phyloP scores from a whole-genome alignment of 2,797 vertebrate genomes.

The Galagoides demidoff region DNA sequence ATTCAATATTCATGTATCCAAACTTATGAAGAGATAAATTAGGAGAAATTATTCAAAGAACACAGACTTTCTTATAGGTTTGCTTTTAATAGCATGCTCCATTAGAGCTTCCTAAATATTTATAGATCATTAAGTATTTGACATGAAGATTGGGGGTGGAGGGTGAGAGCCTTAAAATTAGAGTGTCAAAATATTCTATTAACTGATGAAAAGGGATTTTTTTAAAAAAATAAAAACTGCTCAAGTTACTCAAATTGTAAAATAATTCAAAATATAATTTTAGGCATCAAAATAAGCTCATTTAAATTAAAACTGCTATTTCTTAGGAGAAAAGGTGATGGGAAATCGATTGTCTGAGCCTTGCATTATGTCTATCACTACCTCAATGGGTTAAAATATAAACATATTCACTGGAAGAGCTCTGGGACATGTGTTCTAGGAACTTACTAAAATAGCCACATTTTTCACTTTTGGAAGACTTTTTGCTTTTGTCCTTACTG shows the following conservation, averaged over 20 bases:
- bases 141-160: conserved; percentile 64
- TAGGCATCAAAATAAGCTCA: conserved; percentile 59
- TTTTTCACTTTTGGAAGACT: conserved; percentile 5
- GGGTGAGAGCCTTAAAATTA: conserved; percentile 66
- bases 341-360: background rate
- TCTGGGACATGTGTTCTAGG: background rate
- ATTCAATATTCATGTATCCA: conserved; percentile 64
- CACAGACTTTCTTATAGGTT: conserved; percentile 58
- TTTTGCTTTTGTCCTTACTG: background rate
- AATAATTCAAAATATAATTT: conserved; percentile 60
- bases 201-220: conserved; percentile 47
- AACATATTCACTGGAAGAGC: background rate
- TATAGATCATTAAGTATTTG: conserved; percentile 78
- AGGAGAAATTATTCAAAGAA: conserved; percentile 58
- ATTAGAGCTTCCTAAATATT: conserved; percentile 80
- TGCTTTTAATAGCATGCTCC: conserved; percentile 69
- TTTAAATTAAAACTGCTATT: conserved; percentile 56
- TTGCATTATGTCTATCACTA: background rate
- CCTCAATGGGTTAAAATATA: background rate
- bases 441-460: background rate
- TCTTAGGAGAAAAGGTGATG: background rate
- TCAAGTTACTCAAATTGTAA: conserved; percentile 46
- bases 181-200: conserved; percentile 77
- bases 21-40: conserved; percentile 67
- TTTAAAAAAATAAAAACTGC: conserved; percentile 57